Percentiles rank a stretch among this genome's conserved stretches.
phyloP scores from a whole-genome alignment of 2,888 invertebrate species.

The Willowsia nigromaculata region DNA sequence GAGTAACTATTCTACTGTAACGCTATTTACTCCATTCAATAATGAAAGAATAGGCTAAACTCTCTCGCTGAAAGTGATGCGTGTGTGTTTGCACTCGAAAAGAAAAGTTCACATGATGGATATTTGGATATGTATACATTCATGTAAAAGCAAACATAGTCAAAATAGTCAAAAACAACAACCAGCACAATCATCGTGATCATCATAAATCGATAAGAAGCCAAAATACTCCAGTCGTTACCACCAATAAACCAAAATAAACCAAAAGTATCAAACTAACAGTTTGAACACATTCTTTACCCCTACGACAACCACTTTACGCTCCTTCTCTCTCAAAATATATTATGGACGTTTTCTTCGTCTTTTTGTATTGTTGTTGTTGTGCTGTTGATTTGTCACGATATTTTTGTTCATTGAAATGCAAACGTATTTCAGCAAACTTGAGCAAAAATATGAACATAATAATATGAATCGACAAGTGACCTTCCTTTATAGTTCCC shows the following conservation, averaged over 20 bases:
- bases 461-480: conserved; percentile 8
- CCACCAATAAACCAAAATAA: neutral
- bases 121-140: neutral
- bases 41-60: too few species aligned
- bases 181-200: conserved; percentile 37
- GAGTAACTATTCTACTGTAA: conserved; percentile 2
- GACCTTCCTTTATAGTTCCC: neutral
- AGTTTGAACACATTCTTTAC: conserved; percentile 17
- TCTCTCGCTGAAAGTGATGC: too few species aligned
- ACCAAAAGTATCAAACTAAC: conserved; percentile 1
- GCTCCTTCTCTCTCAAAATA: neutral
- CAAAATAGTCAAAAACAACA: conserved; percentile 36
- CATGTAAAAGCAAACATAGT: too few species aligned
- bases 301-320: conserved; percentile 9
- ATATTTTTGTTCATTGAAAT: neutral
- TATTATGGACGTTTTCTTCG: neutral
- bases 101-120: neutral
- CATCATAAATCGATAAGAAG: conserved; percentile 55
- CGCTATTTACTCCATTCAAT: neutral
- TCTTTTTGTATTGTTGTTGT: neutral
- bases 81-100: neutral
- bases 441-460: neutral
- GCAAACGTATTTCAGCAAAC: neutral
- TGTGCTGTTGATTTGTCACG: conserved; percentile 47
- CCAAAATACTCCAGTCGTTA: neutral